Base-by-base conservation (phyloP, 2,888 invertebrate genomes). In the Stratiomys singularior region DNA sequence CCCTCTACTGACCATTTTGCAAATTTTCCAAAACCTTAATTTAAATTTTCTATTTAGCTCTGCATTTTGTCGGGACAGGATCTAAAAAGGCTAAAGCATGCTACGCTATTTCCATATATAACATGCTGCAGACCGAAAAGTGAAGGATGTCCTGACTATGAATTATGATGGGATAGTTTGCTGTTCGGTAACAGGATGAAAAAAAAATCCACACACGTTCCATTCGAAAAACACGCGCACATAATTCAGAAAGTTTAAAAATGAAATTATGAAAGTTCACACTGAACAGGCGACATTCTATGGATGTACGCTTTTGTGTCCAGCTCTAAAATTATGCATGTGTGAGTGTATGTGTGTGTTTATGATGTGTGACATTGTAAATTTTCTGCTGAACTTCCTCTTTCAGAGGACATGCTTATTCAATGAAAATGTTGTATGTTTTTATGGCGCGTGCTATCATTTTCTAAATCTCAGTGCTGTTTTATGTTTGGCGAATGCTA, bases 201-300 rank as follows among this genome's bases (percentile, higher is more conserved):
- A 52, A 13, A 52, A 37, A 37, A 37, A 37, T 37, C 37, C 37
- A 37, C 63, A 27, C 63, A 63, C 63, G 66, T 66, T 30, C 66
- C 18, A 21, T 37, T 21, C 7, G 67, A 27, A 37, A 25, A n/a
- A 25, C 37, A 30, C 11, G 9, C 7, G 28, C 72, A 60, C 37
- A 60, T 60, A 28, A 37, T 60, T 21, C 15, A n/a, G 21, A 74
- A 74, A 60, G 58, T 74, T 52, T 60, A 47, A 74, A 74, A 74
- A 74, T 74, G 74, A 74, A 74, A 74, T 74, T 74, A 74, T 74
- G 25, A 60, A 74, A 74, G 74, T 74, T 74, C 74, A 37, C 74
- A 74, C 74, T n/a, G 28, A 27, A 25, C 7, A 52, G 52, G 56
- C 64, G 21, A 67, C 27, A 18, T 46, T 9, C 44, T 7, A 5